Base-by-base conservation (phyloP, 2,113 vertebrate species). In the Lasiurus borealis region DNA sequence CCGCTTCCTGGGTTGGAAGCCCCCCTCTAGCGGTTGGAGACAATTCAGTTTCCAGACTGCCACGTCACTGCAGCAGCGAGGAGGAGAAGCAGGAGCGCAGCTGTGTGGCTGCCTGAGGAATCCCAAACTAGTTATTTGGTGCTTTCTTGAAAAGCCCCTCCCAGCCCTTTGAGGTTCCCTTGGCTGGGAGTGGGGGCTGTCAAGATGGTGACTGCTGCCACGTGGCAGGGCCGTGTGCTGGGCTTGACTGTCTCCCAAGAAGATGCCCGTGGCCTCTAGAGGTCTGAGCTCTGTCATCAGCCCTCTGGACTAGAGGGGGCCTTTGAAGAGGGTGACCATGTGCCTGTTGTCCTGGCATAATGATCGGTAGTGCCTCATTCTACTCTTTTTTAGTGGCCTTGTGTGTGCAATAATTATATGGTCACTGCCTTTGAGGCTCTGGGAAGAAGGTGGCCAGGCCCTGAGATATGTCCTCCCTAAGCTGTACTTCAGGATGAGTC, bases 91-190 rank as follows among this genome's bases (percentile, higher is more conserved):
- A 59, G 59, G 94, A 64, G 92, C 46, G 27, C 71, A 48, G 92
- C 89, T 88, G 29, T 48, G 80, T 15, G 85, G 95, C 85, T 75
- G 95, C 85, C 44, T 13, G 66, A 88, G 92, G 69, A 96, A 96
- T 95, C 92, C 88, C 90, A 89, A 92, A 96, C 96, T 80, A 95
- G 92, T 97, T 50, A 95, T 97, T 97, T 96, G 93, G 88, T 88
- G 78, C 93, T 82, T 88, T 93, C 82, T 92, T 75, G 68, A 40
- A 88, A 97, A 90, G 95, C 83, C 88, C 93, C 96, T 96, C 97
- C 97, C 96, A 96, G 82, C 31, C 23, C 54, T 86, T 85, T 91
- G 89, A 93, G 71, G 96, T 76, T 77, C 72, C 72, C 48, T 59
- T 87, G 93, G 76, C 90, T 81, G 50, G 59, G 93, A 77, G n/a